Percentiles rank a stretch among this genome's conserved stretches.
phyloP scores from a whole-genome alignment of 2,888 invertebrate genomes.

The Apodemia zela region DNA sequence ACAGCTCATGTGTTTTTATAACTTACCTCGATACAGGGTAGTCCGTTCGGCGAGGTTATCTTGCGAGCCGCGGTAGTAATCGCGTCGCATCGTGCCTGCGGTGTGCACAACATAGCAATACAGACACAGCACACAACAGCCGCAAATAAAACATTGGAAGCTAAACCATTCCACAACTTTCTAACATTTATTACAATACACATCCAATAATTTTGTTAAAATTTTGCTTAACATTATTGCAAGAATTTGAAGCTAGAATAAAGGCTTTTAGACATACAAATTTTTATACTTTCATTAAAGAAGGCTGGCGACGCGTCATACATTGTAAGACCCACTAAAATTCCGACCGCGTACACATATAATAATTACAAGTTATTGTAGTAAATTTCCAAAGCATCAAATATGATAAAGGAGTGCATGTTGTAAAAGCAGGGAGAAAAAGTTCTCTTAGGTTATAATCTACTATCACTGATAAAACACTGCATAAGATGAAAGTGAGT shows the following conservation, averaged over 20 bases:
- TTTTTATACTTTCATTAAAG: no score
- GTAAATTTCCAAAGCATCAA: no score
- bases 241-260: background rate
- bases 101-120: slow-evolving; percentile 44
- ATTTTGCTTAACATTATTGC: background rate
- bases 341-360: no score
- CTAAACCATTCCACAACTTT: slow-evolving; percentile 6
- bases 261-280: background rate
- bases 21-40: slow-evolving; percentile 86
- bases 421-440: no score
- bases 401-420: no score
- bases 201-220: background rate
- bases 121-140: slow-evolving; percentile 24
- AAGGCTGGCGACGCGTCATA: no score
- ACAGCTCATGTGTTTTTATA: background rate
- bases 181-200: background rate
- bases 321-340: no score
- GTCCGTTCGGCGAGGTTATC: slow-evolving; percentile 90
- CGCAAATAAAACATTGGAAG: slow-evolving; percentile 10
- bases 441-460: no score
- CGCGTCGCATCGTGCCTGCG: slow-evolving; percentile 86
- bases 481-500: no score
- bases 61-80: slow-evolving; percentile 95
- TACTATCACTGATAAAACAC: no score
- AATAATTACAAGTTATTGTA: no score